Evolutionary conservation across 2,888 invertebrate genomes (phyloP).

Genomic region (Panzeria rudis): DNA sequence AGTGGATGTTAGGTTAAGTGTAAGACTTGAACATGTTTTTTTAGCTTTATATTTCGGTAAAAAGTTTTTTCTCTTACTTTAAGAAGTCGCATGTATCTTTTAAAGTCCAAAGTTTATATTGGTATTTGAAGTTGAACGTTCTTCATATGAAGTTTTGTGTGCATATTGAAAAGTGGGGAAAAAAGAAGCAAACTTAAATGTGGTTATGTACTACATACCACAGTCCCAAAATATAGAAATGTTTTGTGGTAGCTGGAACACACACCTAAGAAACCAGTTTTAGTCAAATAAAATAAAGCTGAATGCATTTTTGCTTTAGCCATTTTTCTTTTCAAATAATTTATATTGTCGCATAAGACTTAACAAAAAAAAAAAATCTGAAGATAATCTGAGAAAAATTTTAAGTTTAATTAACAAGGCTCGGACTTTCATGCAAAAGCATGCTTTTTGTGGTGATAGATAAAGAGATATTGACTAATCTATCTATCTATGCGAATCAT

Average conservation of each 20-base stretch:
- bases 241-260: constrained; percentile 37
- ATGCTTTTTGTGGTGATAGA: too few species aligned
- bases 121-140: constrained; percentile 55
- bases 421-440: too few species aligned
- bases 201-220: constrained; percentile 29
- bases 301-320: constrained; percentile 41
- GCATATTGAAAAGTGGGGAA: constrained; percentile 30
- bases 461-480: too few species aligned
- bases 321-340: constrained; percentile 15
- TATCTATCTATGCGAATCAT: too few species aligned
- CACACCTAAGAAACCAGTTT: constrained; percentile 62
- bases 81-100: background rate
- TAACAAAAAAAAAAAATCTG: too few species aligned
- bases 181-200: constrained; percentile 31
- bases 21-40: constrained; percentile 49
- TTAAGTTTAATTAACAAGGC: too few species aligned
- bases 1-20: constrained; percentile 9
- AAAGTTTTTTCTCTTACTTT: background rate
- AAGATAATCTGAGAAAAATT: constrained; percentile 21
- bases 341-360: constrained; percentile 23
- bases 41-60: constrained; percentile 1
- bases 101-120: constrained; percentile 59
- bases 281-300: constrained; percentile 34
- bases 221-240: constrained; percentile 9
- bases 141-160: constrained; percentile 40